phyloP scores from a whole-genome alignment of 2,113 vertebrate species.

The Nibea albiflora region DNA sequence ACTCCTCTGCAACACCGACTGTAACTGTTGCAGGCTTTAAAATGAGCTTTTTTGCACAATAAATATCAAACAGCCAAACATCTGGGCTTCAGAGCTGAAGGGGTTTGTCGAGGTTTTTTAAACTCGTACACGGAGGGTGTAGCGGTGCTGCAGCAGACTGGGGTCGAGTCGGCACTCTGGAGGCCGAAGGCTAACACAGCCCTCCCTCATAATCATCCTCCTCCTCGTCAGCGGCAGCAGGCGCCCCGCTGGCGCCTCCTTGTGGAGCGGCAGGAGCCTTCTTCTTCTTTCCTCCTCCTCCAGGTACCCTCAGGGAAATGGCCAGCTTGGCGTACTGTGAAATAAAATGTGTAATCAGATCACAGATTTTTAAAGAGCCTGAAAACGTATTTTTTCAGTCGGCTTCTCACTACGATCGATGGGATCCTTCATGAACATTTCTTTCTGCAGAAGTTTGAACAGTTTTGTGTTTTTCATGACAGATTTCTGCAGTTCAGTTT shows the following conservation, averaged over 20 bases:
- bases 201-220: slow-evolving; percentile 97
- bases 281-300: slow-evolving; percentile 95
- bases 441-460: neutral
- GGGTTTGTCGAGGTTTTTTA: slow-evolving; percentile 21
- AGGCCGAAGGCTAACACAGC: slow-evolving; percentile 87
- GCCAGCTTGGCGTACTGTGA: slow-evolving; percentile 96
- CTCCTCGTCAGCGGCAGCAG: slow-evolving; percentile 84
- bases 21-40: slow-evolving; percentile 2
- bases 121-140: slow-evolving; percentile 27
- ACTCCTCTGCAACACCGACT: slow-evolving; percentile 31
- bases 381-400: neutral
- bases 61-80: slow-evolving; percentile 30
- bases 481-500: neutral
- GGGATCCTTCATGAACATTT: neutral
- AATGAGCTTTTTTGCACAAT: slow-evolving; percentile 23
- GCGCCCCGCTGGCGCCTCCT: slow-evolving; percentile 80
- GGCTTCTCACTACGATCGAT: neutral
- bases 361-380: neutral
- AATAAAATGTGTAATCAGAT: neutral
- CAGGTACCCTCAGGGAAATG: slow-evolving; percentile 92
- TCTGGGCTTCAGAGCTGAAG: slow-evolving; percentile 6
- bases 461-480: neutral
- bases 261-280: slow-evolving; percentile 86
- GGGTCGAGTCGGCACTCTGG: neutral
- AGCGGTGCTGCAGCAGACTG: slow-evolving; percentile 7